A percentile compares a stretch with the other conserved stretches of the same genome.
Evolutionary conservation across 2,113 vertebrate species (phyloP).

Genomic region (Lynx canadensis): DNA sequence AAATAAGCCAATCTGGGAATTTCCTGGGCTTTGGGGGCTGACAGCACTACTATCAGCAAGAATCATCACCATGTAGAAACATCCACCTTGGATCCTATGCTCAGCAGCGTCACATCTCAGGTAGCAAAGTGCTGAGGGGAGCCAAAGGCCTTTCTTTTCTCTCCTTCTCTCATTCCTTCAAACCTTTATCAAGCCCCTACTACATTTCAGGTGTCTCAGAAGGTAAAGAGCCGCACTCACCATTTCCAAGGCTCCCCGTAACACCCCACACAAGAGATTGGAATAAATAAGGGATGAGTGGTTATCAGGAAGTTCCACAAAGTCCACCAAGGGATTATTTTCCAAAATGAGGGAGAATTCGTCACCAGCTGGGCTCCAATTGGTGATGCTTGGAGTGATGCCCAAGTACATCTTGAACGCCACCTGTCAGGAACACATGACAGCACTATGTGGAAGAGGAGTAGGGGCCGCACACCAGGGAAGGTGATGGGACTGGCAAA

Average conservation of each 20-base stretch:
- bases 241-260: slow-evolving; percentile 98
- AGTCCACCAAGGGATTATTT: slow-evolving; percentile 98
- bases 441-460: not conserved
- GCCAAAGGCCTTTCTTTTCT: not conserved
- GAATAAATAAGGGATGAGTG: slow-evolving; percentile 97
- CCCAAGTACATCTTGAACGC: slow-evolving; percentile 99
- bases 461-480: not conserved
- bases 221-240: slow-evolving; percentile 83
- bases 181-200: not conserved
- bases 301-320: slow-evolving; percentile 98
- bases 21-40: not conserved
- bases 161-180: not conserved
- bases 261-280: slow-evolving; percentile 95
- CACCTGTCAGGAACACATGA: slow-evolving; percentile 86
- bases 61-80: not conserved
- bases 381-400: slow-evolving; percentile 97
- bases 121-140: not conserved
- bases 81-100: not conserved
- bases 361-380: slow-evolving; percentile 98
- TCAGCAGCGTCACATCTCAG: not conserved
- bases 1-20: not conserved
- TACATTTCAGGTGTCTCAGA: not conserved
- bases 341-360: slow-evolving; percentile 99
- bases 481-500: not conserved
- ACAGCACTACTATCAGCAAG: not conserved